phyloP scores from a whole-genome alignment of 2,113 vertebrate species.

The Galeopterus variegatus region DNA sequence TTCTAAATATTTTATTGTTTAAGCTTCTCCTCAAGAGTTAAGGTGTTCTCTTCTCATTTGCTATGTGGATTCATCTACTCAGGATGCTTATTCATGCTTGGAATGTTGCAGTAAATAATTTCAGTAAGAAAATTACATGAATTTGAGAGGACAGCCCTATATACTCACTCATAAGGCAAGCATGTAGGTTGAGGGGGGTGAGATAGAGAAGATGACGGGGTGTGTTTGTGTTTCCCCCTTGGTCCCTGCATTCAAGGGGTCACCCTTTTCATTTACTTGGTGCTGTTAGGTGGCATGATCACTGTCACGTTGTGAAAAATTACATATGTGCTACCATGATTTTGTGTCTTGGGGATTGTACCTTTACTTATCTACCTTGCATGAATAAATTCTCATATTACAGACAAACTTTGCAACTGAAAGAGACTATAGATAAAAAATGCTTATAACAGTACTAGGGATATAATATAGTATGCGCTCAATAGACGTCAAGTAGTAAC shows the following conservation, averaged over 20 bases:
- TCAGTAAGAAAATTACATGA: neutral
- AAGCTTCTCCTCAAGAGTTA: constrained; percentile 32
- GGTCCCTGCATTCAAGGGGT: neutral
- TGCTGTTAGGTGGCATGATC: neutral
- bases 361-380: neutral
- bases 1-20: neutral
- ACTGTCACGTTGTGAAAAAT: neutral
- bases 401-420: neutral
- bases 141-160: neutral
- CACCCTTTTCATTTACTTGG: no score
- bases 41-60: neutral
- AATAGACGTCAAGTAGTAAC: neutral
- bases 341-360: neutral
- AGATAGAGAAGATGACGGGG: neutral
- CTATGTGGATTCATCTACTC: neutral
- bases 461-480: neutral
- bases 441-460: neutral
- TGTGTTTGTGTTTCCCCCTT: neutral
- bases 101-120: neutral
- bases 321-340: neutral
- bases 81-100: neutral
- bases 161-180: neutral
- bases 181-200: neutral
- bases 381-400: neutral
- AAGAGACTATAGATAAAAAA: neutral